Conservation (phyloP, 2,888 invertebrate genomes). For the Helicoverpa assulta region DNA sequence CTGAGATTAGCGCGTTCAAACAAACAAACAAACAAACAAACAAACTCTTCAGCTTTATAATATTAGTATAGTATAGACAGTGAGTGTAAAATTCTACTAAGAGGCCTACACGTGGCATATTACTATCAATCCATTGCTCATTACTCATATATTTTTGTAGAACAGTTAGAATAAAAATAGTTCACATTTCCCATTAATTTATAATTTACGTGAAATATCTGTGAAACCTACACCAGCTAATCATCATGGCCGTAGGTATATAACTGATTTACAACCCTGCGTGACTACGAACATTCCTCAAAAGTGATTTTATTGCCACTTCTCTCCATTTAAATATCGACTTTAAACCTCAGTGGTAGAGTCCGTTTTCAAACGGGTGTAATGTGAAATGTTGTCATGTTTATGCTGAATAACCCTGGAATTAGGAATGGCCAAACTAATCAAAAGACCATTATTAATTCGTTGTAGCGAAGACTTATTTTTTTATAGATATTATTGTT, state of each 20-base stretch:
- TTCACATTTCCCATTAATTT: conserved; percentile 26
- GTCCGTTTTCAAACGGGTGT: conserved; percentile 67
- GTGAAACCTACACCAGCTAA: conserved; percentile 67
- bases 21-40: no score
- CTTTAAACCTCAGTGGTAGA: conserved; percentile 69
- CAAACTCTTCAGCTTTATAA: no score
- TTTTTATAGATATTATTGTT: conserved; percentile 45
- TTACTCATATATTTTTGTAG: conserved; percentile 22
- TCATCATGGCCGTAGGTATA: conserved; percentile 76
- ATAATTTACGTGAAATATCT: conserved; percentile 51
- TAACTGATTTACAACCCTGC: conserved; percentile 84
- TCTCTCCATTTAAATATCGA: conserved; percentile 70
- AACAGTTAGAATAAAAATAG: neutral
- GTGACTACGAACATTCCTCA: conserved; percentile 83
- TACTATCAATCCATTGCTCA: conserved; percentile 9
- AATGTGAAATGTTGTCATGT: conserved; percentile 80
- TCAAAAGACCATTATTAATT: conserved; percentile 83
- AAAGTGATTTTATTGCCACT: conserved; percentile 84
- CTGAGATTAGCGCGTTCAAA: no score
- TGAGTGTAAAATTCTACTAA: no score
- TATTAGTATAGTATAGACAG: no score
- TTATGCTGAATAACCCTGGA: conserved; percentile 81
- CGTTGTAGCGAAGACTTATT: conserved; percentile 66
- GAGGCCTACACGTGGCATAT: no score
- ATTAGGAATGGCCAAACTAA: conserved; percentile 84